Base-by-base conservation (phyloP, 2,797 vertebrate genomes). In the Sarcoramphus papa region DNA sequence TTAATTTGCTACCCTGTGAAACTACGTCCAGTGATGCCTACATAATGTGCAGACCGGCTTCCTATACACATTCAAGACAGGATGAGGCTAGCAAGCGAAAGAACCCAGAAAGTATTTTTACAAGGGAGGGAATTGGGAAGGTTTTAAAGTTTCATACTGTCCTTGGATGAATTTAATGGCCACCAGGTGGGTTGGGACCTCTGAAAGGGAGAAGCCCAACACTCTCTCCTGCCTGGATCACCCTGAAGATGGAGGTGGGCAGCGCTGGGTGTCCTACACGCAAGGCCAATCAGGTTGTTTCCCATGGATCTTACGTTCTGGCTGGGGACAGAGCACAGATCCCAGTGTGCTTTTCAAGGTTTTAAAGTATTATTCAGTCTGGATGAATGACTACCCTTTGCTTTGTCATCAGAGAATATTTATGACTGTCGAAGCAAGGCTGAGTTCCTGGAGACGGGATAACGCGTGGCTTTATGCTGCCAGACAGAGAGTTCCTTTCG, bases 401-500 rank as follows among this genome's bases (percentile, higher is more conserved):
- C 83, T 95, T 96, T 94, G 93, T 95, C 92, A 87, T 92, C 80
- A 90, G 81, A 84, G 95, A 95, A 90, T 91, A 95, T 95, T 97
- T 95, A 89, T 95, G 96, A 92, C 79, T 2, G 0, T 96, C 2
- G n/a, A 79, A 96, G 94, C 65, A 76, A 91, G 90, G 60, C 93
- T 76, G 90, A 85, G 93, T 97, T 96, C 92, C 93, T 97, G 97
- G 91, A 96, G 94, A 85, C 19, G 21, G 97, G 89, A 86, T 94
- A 96, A 73, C 80, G 31, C 96, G 43, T 94, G 95, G 95, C 95
- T 97, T 97, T 91, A 35, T 88, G 85, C 93, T 90, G 95, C 96
- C 94, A 97, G 96, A 95, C 88, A 93, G 81, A 97, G 87, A 94
- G 95, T 97, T 97, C 95, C 96, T 95, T 90, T 94, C 2, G 72